Evolutionary conservation across 2,888 invertebrate genomes (phyloP), one percentile per base, ranked within the genome.

Genomic region (Scaptomyza tumidula): DNA sequence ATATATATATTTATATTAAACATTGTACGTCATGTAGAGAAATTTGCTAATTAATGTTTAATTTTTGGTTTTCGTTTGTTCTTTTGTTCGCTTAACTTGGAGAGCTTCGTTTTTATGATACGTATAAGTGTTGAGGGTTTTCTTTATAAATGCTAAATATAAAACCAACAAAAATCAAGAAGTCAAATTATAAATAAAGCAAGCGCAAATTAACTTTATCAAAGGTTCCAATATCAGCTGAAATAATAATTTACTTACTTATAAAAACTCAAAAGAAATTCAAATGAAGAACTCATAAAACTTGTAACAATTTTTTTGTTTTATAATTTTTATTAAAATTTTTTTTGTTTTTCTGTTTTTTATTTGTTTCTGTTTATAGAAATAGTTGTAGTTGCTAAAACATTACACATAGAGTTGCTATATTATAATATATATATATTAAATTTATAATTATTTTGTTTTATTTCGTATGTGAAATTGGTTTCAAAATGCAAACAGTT

Each of bases 101-200:
- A 89, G 90, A 90, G 90, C 90, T 84, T 89, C 89, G 89, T 77
- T 90, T 86, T 81, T 77, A 77, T 90, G 88, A 88, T 88, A 88
- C 90, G 88, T 89, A 90, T 88, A 89, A 85, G 77, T 81, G 70
- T 87, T 59, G 72, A 62, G 73, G 70, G 78, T 54, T 73, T 39
- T 76, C 43, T 60, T 35, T 39, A 7, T 39, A 14, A 67, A 66
- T 29, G 74, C 68, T 67, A 78, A 59, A 33, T 59, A 59, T 29
- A 29, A 29, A 1, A 33, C n/a, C 39, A 68, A 64, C 45, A 45
- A 2, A 63, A 59, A 9, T 60, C 10, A 11, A 16, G 1, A 11
- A 6, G n/a, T 11, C 4, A 10, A 55, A 46, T 46, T 57, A 39
- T 24, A 29, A 64, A 67, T 41, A 56, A 63, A 54, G 54, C 45